Base-by-base conservation (phyloP, 2,888 invertebrate genomes). In the Trypoxylon attenuatum region DNA sequence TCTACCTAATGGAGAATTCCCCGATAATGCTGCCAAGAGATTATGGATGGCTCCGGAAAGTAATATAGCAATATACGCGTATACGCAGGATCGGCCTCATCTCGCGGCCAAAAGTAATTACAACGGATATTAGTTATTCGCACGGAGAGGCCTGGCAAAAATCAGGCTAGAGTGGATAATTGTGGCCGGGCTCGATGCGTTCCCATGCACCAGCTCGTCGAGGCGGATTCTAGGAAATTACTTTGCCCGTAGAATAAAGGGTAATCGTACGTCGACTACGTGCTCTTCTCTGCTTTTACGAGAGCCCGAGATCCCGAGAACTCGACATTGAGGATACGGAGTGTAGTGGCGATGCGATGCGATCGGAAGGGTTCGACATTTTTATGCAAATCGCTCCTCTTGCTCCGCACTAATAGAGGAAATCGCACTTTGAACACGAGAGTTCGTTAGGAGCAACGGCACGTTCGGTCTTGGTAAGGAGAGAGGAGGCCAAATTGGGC, bases 181-280 rank as follows among this genome's bases (percentile, higher is more conserved):
- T 58, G 50, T 54, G 13, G 27, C 13, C 55, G n/a, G n/a, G n/a
- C n/a, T n/a, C n/a, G n/a, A n/a, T n/a, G n/a, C n/a, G n/a, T n/a
- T n/a, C n/a, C n/a, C n/a, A n/a, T n/a, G n/a, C n/a, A n/a, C 16
- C 8, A 47, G 45, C 29, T 49, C 38, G 22, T 13, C 50, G 25
- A 49, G 53, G 57, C 23, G 54, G 50, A 42, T 46, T 27, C 4
- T 50, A 22, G 25, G 46, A 57, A 66, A 66, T 54, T 54, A 15
- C 33, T 3, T 18, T 13, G 39, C 18, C 10, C 13, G 19, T 41
- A 49, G 47, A 49, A 56, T 52, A 2, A 38, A 56, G 25, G 16
- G 50, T 54, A 62, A 65, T 62, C 56, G 27, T 18, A 5, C 39
- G 2, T 22, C 47, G 41, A 64, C 65, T 65, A 57, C 55, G 18